Percentiles rank a stretch among this genome's conserved stretches.
These are phyloP conservation scores for Zosterops lateralis DNA, from an alignment of 2,113 vertebrate species.

Conservation along the genomic window DNA sequence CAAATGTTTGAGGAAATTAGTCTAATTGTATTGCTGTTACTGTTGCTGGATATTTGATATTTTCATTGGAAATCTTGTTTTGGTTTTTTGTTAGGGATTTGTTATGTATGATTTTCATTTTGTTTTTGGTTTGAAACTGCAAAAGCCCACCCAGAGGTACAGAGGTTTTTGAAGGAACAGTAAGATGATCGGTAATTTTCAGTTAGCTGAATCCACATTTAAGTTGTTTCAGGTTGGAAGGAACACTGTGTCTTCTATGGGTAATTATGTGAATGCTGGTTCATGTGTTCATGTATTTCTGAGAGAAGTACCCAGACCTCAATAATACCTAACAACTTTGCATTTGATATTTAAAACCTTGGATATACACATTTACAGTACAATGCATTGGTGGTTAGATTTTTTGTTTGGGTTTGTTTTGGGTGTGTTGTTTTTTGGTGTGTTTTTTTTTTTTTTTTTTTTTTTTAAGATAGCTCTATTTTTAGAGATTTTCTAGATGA, in stretches of 20 bases:
- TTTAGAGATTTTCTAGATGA: not conserved
- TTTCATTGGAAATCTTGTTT: not conserved
- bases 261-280: not conserved
- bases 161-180: not conserved
- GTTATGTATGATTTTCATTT: not conserved
- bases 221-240: not conserved
- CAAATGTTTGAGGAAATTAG: not conserved
- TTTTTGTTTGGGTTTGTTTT: not conserved
- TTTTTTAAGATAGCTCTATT: not conserved
- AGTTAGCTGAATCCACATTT: not conserved
- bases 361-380: not conserved
- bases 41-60: not conserved
- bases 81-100: not conserved
- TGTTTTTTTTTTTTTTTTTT: not conserved
- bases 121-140: not conserved
- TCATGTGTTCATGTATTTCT: not conserved
- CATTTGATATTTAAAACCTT: not conserved
- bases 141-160: not conserved
- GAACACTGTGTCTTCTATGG: not conserved
- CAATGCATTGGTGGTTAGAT: not conserved
- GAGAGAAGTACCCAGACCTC: not conserved
- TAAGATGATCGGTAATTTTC: not conserved
- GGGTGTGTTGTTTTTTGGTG: not conserved
- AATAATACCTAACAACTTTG: not conserved
- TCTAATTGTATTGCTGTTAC: not conserved